Percentiles rank a stretch among this genome's conserved stretches.
These are phyloP conservation scores for Gallinago media DNA, from an alignment of 2,113 vertebrate genomes.

Conservation along the genomic window DNA sequence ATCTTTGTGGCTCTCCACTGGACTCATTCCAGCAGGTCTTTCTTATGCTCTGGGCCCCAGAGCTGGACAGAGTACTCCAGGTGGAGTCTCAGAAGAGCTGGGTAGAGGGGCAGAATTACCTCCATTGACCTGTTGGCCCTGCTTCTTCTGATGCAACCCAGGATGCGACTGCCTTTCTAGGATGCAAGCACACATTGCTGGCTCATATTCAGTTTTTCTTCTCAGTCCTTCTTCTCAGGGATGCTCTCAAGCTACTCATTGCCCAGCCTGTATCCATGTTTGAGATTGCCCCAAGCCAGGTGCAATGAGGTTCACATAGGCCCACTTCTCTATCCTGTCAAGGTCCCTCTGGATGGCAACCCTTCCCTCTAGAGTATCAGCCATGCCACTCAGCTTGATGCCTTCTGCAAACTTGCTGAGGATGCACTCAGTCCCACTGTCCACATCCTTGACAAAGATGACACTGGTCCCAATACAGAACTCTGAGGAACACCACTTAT, in stretches of 20 bases:
- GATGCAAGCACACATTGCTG: background rate
- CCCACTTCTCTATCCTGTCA: background rate
- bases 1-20: background rate
- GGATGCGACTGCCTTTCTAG: background rate
- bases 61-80: background rate
- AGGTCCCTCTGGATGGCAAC: background rate
- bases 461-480: background rate
- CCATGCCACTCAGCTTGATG: background rate
- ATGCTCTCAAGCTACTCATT: background rate
- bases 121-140: background rate
- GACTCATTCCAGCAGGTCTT: rapidly evolving
- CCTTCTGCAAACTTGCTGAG: background rate
- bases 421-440: background rate
- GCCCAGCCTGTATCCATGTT: background rate
- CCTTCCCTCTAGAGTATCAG: too few relatives aligned
- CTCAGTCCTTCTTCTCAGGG: too few relatives aligned
- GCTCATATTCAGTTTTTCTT: background rate
- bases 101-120: background rate
- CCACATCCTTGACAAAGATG: background rate
- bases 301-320: background rate
- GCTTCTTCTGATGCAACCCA: background rate
- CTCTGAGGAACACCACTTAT: background rate
- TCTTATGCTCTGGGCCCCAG: background rate
- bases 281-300: background rate
- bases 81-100: background rate